phyloP scores from a whole-genome alignment of 2,888 invertebrate species.

The Falcaria lacertinaria region DNA sequence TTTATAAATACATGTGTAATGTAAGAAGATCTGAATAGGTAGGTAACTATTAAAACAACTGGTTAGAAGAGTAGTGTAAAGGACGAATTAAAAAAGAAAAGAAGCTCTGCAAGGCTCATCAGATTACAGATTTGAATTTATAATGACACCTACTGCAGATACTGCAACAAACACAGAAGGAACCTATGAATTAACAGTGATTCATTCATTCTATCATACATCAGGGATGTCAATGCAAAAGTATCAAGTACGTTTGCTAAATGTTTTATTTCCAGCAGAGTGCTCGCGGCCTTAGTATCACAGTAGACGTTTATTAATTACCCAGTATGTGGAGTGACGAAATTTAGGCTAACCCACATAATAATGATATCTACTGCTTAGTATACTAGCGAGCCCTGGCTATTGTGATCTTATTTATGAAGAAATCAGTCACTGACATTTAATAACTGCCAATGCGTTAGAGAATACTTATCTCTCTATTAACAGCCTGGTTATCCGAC shows the following conservation, averaged over 20 bases:
- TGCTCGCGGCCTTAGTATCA: background rate
- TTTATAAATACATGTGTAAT: too few species aligned
- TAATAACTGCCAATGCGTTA: constrained; percentile 5
- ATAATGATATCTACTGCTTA: constrained; percentile 16
- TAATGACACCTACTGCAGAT: background rate
- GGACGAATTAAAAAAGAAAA: too few species aligned
- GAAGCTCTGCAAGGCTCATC: background rate
- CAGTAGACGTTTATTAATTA: constrained; percentile 36
- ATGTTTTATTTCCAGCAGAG: background rate
- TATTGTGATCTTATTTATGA: constrained; percentile 25
- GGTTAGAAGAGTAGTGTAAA: too few species aligned
- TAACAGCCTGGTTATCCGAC: background rate
- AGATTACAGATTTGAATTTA: background rate
- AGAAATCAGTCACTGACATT: constrained; percentile 29
- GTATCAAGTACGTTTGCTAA: background rate
- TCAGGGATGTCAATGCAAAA: background rate
- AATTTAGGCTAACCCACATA: constrained; percentile 30
- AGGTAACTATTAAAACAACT: too few species aligned
- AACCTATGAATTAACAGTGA: background rate
- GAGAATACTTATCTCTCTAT: background rate
- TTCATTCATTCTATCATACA: background rate
- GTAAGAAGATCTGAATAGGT: too few species aligned
- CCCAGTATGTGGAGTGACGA: constrained; percentile 34
- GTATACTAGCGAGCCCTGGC: constrained; percentile 14
- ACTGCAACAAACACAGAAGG: background rate